Evolutionary conservation across 2,888 invertebrate genomes (phyloP).

Genomic region (Caenorhabditis sp.): DNA sequence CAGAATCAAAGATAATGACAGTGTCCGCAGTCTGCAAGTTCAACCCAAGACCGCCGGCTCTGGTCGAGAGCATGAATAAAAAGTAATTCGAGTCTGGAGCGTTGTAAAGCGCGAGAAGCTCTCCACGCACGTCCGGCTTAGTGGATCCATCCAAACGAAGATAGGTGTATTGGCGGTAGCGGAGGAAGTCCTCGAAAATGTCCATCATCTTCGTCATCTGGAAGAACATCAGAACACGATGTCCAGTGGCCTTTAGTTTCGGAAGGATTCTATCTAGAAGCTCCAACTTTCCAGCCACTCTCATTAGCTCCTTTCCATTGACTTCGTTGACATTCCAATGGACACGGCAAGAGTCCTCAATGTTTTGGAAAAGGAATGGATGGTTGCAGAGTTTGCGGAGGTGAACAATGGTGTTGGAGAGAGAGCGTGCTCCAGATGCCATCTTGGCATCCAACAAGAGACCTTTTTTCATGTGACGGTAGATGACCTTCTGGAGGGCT

Average conservation of each 20-base stretch:
- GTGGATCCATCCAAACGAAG: slow-evolving; percentile 97
- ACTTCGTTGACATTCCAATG: slow-evolving; percentile 75
- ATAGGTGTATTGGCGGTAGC: slow-evolving; percentile 88
- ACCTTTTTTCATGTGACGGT: slow-evolving; percentile 92
- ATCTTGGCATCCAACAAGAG: slow-evolving; percentile 79
- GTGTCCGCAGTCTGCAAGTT: slow-evolving; percentile 99
- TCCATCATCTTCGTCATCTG: slow-evolving; percentile 99
- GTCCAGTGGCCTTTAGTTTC: slow-evolving; percentile 93
- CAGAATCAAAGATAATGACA: slow-evolving; percentile 98
- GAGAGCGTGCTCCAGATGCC: slow-evolving; percentile 84
- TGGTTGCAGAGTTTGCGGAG: slow-evolving; percentile 98
- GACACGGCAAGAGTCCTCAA: slow-evolving; percentile 87
- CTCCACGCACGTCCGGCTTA: slow-evolving; percentile 97
- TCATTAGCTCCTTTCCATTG: slow-evolving; percentile 90
- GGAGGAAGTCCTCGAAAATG: slow-evolving; percentile 97
- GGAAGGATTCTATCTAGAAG: slow-evolving; percentile 96
- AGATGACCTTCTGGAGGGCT: slow-evolving; percentile 92
- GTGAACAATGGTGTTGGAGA: slow-evolving; percentile 99
- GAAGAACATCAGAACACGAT: slow-evolving; percentile 97
- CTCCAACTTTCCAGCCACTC: slow-evolving; percentile 98
- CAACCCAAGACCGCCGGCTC: slow-evolving; percentile 96
- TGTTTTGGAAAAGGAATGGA: slow-evolving; percentile 99
- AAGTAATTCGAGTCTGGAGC: slow-evolving; percentile 93
- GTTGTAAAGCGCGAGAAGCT: slow-evolving; percentile 93
- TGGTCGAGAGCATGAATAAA: slow-evolving; percentile 95